These are phyloP conservation scores for Brachionus plicatilis DNA, from an alignment of 1,140 invertebrate genomes.

Conservation along the genomic window DNA sequence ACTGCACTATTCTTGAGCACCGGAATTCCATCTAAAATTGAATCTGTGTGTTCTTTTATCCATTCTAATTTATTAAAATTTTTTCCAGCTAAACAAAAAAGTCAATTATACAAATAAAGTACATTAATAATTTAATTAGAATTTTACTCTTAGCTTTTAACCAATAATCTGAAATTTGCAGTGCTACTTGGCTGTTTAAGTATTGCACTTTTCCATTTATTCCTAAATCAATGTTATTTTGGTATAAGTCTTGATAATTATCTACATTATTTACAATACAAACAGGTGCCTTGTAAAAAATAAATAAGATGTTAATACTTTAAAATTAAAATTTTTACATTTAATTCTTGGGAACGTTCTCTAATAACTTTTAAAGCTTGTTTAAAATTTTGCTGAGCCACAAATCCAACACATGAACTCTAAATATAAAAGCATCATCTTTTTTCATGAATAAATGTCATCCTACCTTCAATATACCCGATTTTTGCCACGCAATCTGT, in stretches of 20 bases:
- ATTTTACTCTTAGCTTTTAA: not conserved
- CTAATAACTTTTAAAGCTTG: constrained; percentile 19
- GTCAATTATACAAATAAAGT: too few relatives aligned
- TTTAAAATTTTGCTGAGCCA: not conserved
- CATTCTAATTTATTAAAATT: constrained; percentile 1
- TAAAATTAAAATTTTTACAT: not conserved
- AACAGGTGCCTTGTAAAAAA: constrained; percentile 8
- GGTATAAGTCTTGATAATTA: not conserved
- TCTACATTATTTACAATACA: constrained; percentile 25
- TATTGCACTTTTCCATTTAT: constrained; percentile 32
- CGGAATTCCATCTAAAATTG: not conserved
- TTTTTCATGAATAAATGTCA: not conserved
- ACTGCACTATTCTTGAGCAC: not conserved
- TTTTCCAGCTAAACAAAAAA: not conserved
- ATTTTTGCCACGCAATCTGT: constrained; percentile 87
- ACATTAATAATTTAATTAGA: not conserved
- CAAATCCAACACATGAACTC: not conserved
- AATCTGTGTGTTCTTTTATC: not conserved
- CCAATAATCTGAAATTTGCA: constrained; percentile 28
- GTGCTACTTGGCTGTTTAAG: not conserved
- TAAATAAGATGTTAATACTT: not conserved
- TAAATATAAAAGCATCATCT: not conserved
- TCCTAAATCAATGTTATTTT: not conserved
- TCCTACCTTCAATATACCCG: constrained; percentile 80
- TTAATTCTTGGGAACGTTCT: not conserved